Evolutionary conservation across 1,140 invertebrate genomes (phyloP).

Genomic region (Triops longicaudatus): DNA sequence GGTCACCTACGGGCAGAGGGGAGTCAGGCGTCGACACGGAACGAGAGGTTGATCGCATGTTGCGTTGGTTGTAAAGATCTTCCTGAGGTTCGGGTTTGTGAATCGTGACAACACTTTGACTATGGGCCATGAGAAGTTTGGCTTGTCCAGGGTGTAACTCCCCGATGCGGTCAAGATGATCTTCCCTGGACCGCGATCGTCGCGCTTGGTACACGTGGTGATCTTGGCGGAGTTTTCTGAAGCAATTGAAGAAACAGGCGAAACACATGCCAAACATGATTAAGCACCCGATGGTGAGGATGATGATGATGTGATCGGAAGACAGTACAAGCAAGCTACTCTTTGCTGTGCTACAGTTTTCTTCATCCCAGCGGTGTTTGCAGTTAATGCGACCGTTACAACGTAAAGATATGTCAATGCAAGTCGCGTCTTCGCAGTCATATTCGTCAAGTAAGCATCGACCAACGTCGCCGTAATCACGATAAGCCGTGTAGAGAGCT

Average conservation of each 20-base stretch:
- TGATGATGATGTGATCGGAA: slow-evolving; percentile 70
- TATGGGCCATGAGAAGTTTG: slow-evolving; percentile 23
- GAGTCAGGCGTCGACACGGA: neutral
- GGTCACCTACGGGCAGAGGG: neutral
- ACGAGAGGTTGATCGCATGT: neutral
- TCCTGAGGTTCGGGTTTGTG: neutral
- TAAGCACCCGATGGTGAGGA: slow-evolving; percentile 76
- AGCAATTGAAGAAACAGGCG: slow-evolving; percentile 74
- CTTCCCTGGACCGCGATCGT: slow-evolving; percentile 28
- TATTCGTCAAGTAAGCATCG: slow-evolving; percentile 52
- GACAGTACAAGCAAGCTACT: slow-evolving; percentile 31
- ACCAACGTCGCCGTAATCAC: slow-evolving; percentile 41
- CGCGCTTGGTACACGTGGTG: slow-evolving; percentile 47
- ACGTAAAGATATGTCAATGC: slow-evolving; percentile 57
- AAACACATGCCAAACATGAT: slow-evolving; percentile 79
- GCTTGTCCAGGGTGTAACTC: slow-evolving; percentile 20
- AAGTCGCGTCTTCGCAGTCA: slow-evolving; percentile 76
- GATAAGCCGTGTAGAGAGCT: slow-evolving; percentile 61
- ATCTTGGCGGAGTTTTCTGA: slow-evolving; percentile 71
- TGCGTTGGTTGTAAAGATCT: neutral
- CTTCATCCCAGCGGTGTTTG: slow-evolving; percentile 73
- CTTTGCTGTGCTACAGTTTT: slow-evolving; percentile 43
- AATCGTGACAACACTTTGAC: slow-evolving; percentile 7
- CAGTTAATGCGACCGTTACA: slow-evolving; percentile 72
- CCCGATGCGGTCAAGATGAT: slow-evolving; percentile 26